These are phyloP conservation scores for Lordiphosa mommai DNA, from an alignment of 1,140 invertebrate genomes.

Conservation along the genomic window DNA sequence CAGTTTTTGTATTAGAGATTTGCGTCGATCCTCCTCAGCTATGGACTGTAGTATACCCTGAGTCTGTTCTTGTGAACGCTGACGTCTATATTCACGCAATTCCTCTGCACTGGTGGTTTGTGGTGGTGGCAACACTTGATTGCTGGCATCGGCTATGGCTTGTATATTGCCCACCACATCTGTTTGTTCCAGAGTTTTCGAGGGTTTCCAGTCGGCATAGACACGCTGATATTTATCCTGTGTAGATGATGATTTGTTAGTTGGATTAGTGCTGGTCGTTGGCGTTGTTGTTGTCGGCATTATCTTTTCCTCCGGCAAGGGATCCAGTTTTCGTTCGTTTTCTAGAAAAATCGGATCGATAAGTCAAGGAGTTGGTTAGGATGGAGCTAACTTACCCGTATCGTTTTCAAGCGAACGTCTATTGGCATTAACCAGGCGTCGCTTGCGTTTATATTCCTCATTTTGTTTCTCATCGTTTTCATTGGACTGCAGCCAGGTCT, in stretches of 20 bases:
- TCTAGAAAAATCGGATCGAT: conserved; percentile 80
- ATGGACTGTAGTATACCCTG: conserved; percentile 80
- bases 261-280: conserved; percentile 61
- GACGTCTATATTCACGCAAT: conserved; percentile 69
- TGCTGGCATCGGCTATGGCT: conserved; percentile 85
- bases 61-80: conserved; percentile 67
- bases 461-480: conserved; percentile 89
- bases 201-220: conserved; percentile 89
- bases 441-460: conserved; percentile 84
- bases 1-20: conserved; percentile 73
- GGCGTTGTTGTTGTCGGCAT: conserved; percentile 60
- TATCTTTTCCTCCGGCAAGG: conserved; percentile 84
- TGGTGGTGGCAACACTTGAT: conserved; percentile 69
- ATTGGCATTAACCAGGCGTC: conserved; percentile 84
- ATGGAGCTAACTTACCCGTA: conserved; percentile 82
- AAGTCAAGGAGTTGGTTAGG: neutral
- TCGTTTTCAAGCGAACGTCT: conserved; percentile 89
- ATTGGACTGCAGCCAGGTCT: conserved; percentile 93
- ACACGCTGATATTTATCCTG: conserved; percentile 82
- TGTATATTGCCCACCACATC: conserved; percentile 92
- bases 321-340: conserved; percentile 87
- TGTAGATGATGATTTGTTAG: conserved; percentile 33
- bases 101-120: conserved; percentile 83
- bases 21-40: conserved; percentile 81
- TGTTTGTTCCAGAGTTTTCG: conserved; percentile 87